Conservation (phyloP, 2,888 invertebrate genomes). For the Coelinius sp. region DNA sequence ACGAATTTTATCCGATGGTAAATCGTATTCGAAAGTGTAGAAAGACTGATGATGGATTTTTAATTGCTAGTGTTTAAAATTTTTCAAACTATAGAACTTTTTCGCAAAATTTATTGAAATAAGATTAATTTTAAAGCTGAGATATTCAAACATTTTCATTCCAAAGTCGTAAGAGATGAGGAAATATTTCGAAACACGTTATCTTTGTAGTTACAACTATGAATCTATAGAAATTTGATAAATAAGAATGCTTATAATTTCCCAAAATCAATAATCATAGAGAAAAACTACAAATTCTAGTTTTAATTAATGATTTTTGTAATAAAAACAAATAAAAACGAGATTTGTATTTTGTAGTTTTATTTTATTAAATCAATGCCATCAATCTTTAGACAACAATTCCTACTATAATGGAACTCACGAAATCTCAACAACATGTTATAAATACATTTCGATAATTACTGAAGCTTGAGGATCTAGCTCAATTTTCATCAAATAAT, state of each 20-base stretch:
- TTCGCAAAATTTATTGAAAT: neutral
- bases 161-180: neutral
- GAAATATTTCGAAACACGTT: neutral
- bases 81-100: neutral
- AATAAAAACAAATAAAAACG: neutral
- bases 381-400: slow-evolving; percentile 44
- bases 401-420: slow-evolving; percentile 25
- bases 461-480: neutral
- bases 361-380: slow-evolving; percentile 35
- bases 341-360: slow-evolving; percentile 4
- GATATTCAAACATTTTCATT: neutral
- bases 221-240: no score
- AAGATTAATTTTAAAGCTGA: neutral
- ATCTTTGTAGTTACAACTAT: no score
- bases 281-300: no score
- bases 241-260: neutral
- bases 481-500: neutral
- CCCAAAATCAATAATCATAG: neutral
- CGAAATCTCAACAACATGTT: slow-evolving; percentile 34
- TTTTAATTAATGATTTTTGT: neutral
- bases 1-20: neutral
- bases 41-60: neutral
- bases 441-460: slow-evolving; percentile 30
- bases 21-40: neutral
- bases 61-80: neutral